Base-by-base conservation (phyloP, 1,140 invertebrate genomes). In the Bacillus rossius region DNA sequence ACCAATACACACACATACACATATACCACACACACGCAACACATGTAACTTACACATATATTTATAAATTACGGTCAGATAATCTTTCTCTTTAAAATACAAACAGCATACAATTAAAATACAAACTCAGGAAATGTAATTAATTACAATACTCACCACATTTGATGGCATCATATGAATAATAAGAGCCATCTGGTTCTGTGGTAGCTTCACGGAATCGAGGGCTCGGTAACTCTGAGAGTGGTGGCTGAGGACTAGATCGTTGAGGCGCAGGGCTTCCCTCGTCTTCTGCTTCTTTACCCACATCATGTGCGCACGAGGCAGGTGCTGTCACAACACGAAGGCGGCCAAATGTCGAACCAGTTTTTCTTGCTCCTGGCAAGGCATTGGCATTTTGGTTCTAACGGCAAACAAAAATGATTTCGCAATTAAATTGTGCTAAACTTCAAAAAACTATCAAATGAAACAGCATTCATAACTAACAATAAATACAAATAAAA, bases 271-370 rank as follows among this genome's bases (percentile, higher is more conserved):
- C 29, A 34, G 4, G 29, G 10, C 29, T 34, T 34, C 29, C 40
- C 8, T 55, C 53, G 17, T 37, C 22, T 14, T 66, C 65, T 8
- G 59, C 65, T 47, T 66, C 64, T 61, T 40, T 55, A 60, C 50
- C 50, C 17, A 79, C 60, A 49, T 81, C 79, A 59, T 81, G 79
- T 13, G 81, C 79, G 68, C 77, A 79, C 13, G 74, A 79, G 20
- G 77, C 79, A 43, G 77, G 79, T n/a, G 79, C 77, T 20, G 82
- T 81, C 8, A 83, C 77, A 13, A 85, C 82, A 16, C 83, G 73
- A 20, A 84, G 71, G 0, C 83, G 71, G 1, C 83, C 82, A 65
- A 84, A 72, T 1, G 81, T 83, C 7, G 82, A 77, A 16, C 62
- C 61, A 16, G 22, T 14, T 40, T 57, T 57, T 13, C 55, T 45